Evolutionary conservation across 2,797 vertebrate species (phyloP).

Genomic region (Tolypeutes matacus): DNA sequence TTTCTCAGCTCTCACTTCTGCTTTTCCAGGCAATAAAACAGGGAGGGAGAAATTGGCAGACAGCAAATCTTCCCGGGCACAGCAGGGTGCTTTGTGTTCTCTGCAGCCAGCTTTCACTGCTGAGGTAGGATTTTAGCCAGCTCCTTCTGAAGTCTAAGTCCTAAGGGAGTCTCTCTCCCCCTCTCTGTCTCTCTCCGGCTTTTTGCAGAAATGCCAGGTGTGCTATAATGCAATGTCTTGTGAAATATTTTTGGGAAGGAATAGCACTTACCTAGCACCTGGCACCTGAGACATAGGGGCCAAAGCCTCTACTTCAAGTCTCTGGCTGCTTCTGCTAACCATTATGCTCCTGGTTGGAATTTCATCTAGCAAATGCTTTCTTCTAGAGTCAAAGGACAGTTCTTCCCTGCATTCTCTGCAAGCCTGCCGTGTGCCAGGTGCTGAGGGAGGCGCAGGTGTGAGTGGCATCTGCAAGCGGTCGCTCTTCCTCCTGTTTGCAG

Average conservation of each 20-base stretch:
- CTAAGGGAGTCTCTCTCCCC: not conserved
- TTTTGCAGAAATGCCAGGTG: not conserved
- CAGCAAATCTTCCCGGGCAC: not conserved
- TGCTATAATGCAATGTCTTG: not conserved
- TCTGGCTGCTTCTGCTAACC: not conserved
- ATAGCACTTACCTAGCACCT: not conserved
- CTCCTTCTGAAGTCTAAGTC: not conserved
- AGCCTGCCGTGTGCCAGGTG: not conserved
- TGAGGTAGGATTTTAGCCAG: conserved; percentile 72
- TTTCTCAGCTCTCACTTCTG: conserved; percentile 78
- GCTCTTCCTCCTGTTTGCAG: conserved; percentile 67
- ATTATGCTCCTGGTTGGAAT: too few relatives aligned
- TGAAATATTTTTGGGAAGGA: not conserved
- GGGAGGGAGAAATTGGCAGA: not conserved
- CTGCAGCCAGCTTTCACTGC: conserved; percentile 11
- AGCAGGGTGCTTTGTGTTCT: not conserved
- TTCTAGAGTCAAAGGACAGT: not conserved
- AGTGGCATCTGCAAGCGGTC: rapidly evolving
- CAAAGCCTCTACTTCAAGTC: not conserved
- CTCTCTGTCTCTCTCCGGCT: not conserved
- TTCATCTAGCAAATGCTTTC: not conserved
- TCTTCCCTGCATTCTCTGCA: not conserved
- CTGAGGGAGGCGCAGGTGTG: not conserved
- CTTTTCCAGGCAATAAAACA: conserved; percentile 78
- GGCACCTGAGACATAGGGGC: not conserved